Percentiles rank a stretch among this genome's conserved stretches.
Evolutionary conservation across 2,797 vertebrate species (phyloP).

Genomic region (Girardinus metallicus): DNA sequence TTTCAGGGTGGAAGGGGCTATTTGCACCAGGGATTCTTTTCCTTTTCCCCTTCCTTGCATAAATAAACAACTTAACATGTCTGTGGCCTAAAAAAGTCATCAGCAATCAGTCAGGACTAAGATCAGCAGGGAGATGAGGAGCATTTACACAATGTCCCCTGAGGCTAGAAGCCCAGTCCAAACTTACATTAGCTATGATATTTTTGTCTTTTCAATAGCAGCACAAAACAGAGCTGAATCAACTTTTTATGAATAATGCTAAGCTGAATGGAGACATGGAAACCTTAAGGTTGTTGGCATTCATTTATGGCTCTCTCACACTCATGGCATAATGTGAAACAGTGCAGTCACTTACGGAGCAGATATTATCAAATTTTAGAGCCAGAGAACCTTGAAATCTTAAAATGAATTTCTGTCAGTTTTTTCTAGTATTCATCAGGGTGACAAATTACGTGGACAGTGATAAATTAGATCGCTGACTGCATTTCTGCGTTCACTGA

Average conservation of each 20-base stretch:
- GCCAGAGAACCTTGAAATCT: not conserved
- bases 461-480: no score
- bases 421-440: not conserved
- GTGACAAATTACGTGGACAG: no score
- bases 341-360: not conserved
- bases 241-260: slow-evolving; percentile 34
- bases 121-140: slow-evolving; percentile 82
- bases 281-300: slow-evolving; percentile 17
- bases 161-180: slow-evolving; percentile 76
- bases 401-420: not conserved
- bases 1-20: slow-evolving; percentile 38
- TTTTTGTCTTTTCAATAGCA: slow-evolving; percentile 43
- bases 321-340: slow-evolving; percentile 5
- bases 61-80: slow-evolving; percentile 83
- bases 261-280: not conserved
- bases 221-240: slow-evolving; percentile 39
- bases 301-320: slow-evolving; percentile 10
- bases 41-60: slow-evolving; percentile 56
- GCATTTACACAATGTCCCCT: slow-evolving; percentile 87
- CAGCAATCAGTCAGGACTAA: slow-evolving; percentile 88
- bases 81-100: slow-evolving; percentile 96
- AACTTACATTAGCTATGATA: slow-evolving; percentile 65
- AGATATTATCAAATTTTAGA: no score
- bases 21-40: slow-evolving; percentile 57
- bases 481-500: no score